Evolutionary conservation across 2,797 vertebrate genomes (phyloP), one percentile per base, ranked within the genome.

Genomic region (Sphenodon punctatus): DNA sequence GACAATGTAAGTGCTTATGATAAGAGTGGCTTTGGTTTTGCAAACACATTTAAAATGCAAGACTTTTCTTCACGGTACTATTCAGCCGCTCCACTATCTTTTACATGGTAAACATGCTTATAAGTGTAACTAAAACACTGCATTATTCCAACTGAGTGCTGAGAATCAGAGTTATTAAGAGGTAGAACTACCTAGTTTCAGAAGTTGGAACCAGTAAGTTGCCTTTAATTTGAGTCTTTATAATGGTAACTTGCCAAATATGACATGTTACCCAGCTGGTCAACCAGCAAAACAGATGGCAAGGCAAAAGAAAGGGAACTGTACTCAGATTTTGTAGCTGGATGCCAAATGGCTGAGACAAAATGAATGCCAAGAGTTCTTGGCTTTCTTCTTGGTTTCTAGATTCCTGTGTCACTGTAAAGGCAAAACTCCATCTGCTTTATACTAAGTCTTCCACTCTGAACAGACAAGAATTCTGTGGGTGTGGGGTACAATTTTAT

Each of bases 11-110:
- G 71, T n/a, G 17, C 45, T 78, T 41, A 45, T 89, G 73, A 91
- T 90, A 89, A 91, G 75, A 82, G 82, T 79, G 80, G 46, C 9
- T 67, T 88, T 88, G 58, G 53, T 85, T 88, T 85, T 90, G 46
- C 84, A 32, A 67, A 46, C 88, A 36, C 83, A 69, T 86, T 91
- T 90, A 82, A 90, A 86, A 63, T 38, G 75, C 72, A 80, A 82
- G 75, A 58, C 66, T 20, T 46, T 85, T 81, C 74, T 69, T 69
- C 11, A 56, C 63, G 34, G 71, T 77, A 15, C 77, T n/a, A n/a
- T n/a, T 77, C 51, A 77, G 69, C 67, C 75, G 7, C 80, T 85
- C 66, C 89, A 72, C 73, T 89, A 63, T 86, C 90, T 92, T 82
- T 39, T 67, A 27, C 8, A 41, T 53, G 78, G n/a, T 73, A 80